A percentile compares a stretch with the other conserved stretches of the same genome.
These are phyloP conservation scores for Pipa parva DNA, from an alignment of 2,113 vertebrate species.

Conservation along the genomic window DNA sequence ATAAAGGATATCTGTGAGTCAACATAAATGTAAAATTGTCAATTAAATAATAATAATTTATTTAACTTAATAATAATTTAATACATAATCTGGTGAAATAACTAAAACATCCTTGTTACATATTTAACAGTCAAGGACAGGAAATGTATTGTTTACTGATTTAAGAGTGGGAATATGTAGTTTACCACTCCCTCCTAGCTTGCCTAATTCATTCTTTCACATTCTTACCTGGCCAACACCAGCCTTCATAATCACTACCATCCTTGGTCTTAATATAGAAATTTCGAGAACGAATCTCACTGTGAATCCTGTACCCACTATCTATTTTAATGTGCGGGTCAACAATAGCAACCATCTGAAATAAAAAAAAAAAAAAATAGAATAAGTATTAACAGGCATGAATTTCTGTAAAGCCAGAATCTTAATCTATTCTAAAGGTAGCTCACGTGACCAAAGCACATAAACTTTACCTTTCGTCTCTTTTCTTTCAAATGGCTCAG, in stretches of 20 bases:
- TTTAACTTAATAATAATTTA: too few relatives aligned
- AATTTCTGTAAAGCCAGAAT: too few relatives aligned
- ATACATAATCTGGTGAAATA: too few relatives aligned
- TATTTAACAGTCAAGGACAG: not conserved
- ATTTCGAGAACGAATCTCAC: constrained; percentile 69
- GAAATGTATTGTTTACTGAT: not conserved
- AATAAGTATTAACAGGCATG: too few relatives aligned
- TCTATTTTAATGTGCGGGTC: constrained; percentile 93
- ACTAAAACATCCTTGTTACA: too few relatives aligned
- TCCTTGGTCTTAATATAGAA: constrained; percentile 84
- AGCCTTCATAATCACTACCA: constrained; percentile 85
- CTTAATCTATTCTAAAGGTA: too few relatives aligned
- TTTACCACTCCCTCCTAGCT: not conserved
- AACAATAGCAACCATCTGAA: constrained; percentile 86
- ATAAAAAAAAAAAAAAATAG: not conserved
- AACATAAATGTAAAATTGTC: too few relatives aligned
- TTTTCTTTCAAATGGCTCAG: constrained; percentile 70
- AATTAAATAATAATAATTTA: too few relatives aligned
- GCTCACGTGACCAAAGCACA: too few relatives aligned
- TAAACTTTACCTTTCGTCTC: constrained; percentile 70
- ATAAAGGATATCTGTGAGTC: too few relatives aligned
- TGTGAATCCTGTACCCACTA: constrained; percentile 75
- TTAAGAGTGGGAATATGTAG: not conserved
- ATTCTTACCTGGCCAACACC: constrained; percentile 88
- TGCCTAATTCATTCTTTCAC: not conserved